Conservation (phyloP, 2,888 invertebrate species). For the Drosophila borealis region DNA sequence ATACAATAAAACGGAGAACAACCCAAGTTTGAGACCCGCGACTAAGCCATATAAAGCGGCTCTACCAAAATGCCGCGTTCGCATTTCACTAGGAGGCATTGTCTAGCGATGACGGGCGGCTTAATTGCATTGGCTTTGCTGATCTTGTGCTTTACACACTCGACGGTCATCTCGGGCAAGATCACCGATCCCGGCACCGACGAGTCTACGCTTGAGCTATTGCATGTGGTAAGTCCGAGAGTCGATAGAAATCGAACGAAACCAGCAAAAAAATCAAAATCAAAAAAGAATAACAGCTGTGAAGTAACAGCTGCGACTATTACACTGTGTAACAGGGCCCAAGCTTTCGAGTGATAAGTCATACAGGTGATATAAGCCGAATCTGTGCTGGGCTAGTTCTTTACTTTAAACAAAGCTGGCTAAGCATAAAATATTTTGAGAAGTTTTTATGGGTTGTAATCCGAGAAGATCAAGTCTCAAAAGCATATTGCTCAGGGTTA, state of each 20-base stretch:
- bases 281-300: slow-evolving; percentile 2
- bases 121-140: slow-evolving; percentile 76
- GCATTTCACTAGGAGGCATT: slow-evolving; percentile 81
- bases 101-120: slow-evolving; percentile 82
- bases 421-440: neutral
- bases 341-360: neutral
- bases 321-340: slow-evolving; percentile 27
- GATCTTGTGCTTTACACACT: slow-evolving; percentile 78
- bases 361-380: neutral
- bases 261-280: neutral
- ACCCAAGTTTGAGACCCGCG: slow-evolving; percentile 19
- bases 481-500: neutral
- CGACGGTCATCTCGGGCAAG: slow-evolving; percentile 68
- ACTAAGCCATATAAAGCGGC: slow-evolving; percentile 66
- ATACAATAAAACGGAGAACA: slow-evolving; percentile 23
- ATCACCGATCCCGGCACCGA: slow-evolving; percentile 66
- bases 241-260: slow-evolving; percentile 18
- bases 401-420: neutral
- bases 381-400: no score
- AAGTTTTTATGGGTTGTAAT: neutral
- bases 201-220: slow-evolving; percentile 80
- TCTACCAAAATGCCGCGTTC: slow-evolving; percentile 81
- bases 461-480: neutral
- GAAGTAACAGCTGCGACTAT: slow-evolving; percentile 28
- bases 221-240: slow-evolving; percentile 83